phyloP scores from a whole-genome alignment of 2,888 invertebrate species.

The Dynastes maya region DNA sequence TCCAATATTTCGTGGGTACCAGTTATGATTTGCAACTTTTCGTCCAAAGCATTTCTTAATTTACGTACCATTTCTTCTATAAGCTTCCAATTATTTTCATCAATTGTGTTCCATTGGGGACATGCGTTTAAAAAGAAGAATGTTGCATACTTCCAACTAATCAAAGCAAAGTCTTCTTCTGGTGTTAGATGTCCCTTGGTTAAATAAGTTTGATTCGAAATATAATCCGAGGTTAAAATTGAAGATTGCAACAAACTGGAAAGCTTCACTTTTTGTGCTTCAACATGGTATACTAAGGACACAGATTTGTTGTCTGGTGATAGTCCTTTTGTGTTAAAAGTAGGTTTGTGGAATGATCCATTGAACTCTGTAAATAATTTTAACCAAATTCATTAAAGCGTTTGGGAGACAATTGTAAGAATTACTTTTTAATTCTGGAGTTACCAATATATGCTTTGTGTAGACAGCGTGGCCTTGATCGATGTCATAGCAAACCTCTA shows the following conservation, averaged over 20 bases:
- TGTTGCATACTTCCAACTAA: conserved; percentile 70
- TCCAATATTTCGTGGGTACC: conserved; percentile 68
- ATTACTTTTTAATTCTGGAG: conserved; percentile 23
- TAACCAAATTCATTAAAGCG: background rate
- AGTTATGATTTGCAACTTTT: conserved; percentile 69
- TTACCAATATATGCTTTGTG: conserved; percentile 61
- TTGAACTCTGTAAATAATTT: conserved; percentile 39
- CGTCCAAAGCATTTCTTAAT: conserved; percentile 64
- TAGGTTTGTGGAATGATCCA: conserved; percentile 29
- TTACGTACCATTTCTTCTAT: conserved; percentile 69
- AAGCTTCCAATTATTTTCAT: conserved; percentile 72
- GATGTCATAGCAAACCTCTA: conserved; percentile 66
- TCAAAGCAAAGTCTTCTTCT: conserved; percentile 72
- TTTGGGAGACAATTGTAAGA: background rate
- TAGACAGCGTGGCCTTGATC: conserved; percentile 65
- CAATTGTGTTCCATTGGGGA: conserved; percentile 73
- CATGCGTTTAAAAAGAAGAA: conserved; percentile 72
- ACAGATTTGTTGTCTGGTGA: conserved; percentile 47
- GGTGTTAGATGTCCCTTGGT: conserved; percentile 73
- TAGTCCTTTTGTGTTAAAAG: conserved; percentile 48
- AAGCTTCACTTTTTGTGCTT: conserved; percentile 60
- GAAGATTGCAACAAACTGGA: conserved; percentile 63
- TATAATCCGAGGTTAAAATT: conserved; percentile 63
- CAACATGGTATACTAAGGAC: conserved; percentile 44
- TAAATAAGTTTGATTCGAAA: conserved; percentile 65